Percentiles rank a stretch among this genome's conserved stretches.
These are phyloP conservation scores for Vulpes lagopus DNA, from an alignment of 2,113 vertebrate genomes.

Conservation along the genomic window DNA sequence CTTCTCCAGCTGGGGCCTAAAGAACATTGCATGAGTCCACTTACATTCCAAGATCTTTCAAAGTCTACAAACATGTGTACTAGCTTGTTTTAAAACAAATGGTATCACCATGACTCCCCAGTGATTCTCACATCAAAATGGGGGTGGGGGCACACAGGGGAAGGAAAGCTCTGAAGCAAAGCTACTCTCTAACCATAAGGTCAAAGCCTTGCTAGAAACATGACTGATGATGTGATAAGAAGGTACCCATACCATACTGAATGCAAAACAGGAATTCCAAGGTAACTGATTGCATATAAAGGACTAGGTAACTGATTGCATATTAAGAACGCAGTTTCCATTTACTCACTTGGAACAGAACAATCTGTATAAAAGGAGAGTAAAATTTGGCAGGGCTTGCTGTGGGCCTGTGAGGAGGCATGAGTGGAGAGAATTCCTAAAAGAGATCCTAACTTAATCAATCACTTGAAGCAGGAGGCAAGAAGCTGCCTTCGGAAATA, in stretches of 20 bases:
- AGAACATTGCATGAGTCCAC: conserved; percentile 1
- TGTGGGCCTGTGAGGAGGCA: conserved; percentile 22
- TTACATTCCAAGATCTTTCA: conserved; percentile 49
- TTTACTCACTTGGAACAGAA: conserved; percentile 65
- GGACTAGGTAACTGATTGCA: conserved; percentile 60
- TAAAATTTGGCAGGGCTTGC: conserved; percentile 52
- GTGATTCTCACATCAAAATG: conserved; percentile 10
- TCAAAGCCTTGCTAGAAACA: conserved; percentile 57
- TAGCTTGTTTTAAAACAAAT: conserved; percentile 73
- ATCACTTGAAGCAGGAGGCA: conserved; percentile 68
- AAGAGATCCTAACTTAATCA: conserved; percentile 74
- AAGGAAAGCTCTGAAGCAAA: conserved; percentile 66
- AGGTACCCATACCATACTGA: conserved; percentile 33
- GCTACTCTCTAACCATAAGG: conserved; percentile 54
- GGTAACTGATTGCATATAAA: conserved; percentile 59
- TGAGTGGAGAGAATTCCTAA: conserved; percentile 63
- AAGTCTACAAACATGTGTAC: conserved; percentile 53
- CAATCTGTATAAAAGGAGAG: conserved; percentile 63
- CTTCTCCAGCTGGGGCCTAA: background rate
- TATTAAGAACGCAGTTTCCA: conserved; percentile 72
- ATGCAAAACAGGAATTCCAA: conserved; percentile 75
- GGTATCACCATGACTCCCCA: conserved; percentile 68
- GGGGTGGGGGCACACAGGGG: too few species aligned
- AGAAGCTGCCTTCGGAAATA: conserved; percentile 65
- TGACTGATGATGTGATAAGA: conserved; percentile 75